These are phyloP conservation scores for Ctena decussata DNA, from an alignment of 2,888 invertebrate species.

Conservation along the genomic window DNA sequence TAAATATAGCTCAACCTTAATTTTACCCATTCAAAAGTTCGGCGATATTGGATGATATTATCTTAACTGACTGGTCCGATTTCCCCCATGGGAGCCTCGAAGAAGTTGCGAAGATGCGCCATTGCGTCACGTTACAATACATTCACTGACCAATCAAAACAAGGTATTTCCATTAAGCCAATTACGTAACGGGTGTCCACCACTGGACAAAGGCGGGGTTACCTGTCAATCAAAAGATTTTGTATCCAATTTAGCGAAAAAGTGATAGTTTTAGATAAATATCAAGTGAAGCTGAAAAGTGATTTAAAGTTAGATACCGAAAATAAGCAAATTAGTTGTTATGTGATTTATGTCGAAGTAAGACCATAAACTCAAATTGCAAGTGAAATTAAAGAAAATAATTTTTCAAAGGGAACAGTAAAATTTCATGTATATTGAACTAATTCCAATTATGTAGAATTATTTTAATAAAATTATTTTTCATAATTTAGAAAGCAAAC, in stretches of 20 bases:
- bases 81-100: not conserved
- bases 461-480: not conserved
- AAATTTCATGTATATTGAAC: too few species aligned
- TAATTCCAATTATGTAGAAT: not conserved
- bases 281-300: constrained; percentile 48
- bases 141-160: constrained; percentile 56
- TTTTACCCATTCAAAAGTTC: too few species aligned
- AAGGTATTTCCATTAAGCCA: constrained; percentile 17
- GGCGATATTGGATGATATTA: too few species aligned
- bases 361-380: not conserved
- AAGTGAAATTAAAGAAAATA: not conserved
- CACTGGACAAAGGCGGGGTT: constrained; percentile 55
- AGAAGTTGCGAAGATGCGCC: constrained; percentile 11
- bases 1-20: too few species aligned
- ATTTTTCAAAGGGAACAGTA: too few species aligned
- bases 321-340: constrained; percentile 53
- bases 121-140: constrained; percentile 56
- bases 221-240: constrained; percentile 44
- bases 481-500: too few species aligned
- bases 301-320: constrained; percentile 43
- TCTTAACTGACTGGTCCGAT: not conserved
- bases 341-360: constrained; percentile 40
- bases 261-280: constrained; percentile 58
- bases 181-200: constrained; percentile 49
- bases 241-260: constrained; percentile 52